Percentiles rank a stretch among this genome's conserved stretches.
phyloP scores from a whole-genome alignment of 2,797 vertebrate genomes.

The Nasua narica region DNA sequence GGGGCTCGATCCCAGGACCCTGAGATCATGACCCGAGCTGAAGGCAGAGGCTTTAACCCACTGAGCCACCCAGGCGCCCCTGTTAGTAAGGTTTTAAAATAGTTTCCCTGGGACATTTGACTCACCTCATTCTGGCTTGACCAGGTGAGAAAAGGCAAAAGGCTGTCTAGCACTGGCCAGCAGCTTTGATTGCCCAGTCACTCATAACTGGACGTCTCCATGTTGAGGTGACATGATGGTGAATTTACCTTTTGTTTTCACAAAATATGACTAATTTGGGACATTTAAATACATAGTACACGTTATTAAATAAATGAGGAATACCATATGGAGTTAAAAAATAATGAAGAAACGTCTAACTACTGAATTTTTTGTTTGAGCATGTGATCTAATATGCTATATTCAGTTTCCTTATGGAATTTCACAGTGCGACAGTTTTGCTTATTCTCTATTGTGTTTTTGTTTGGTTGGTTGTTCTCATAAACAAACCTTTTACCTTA shows the following conservation, averaged over 20 bases:
- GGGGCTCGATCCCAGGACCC: no score
- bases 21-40: no score
- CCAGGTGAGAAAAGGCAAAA: neutral
- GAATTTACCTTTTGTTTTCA: conserved; percentile 23
- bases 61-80: no score
- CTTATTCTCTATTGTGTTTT: neutral
- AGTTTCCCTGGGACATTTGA: neutral
- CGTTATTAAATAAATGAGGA: conserved; percentile 38
- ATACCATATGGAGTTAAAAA: conserved; percentile 24
- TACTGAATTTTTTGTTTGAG: conserved; percentile 9
- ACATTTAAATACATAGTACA: neutral
- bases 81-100: neutral
- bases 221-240: neutral
- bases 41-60: no score
- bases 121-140: neutral
- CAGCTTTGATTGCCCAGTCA: neutral
- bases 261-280: neutral
- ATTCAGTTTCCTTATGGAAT: neutral
- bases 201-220: neutral
- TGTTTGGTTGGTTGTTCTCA: neutral
- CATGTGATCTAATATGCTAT: neutral
- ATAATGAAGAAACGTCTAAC: neutral
- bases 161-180: no score
- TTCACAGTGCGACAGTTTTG: neutral
- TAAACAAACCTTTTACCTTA: neutral